phyloP scores from a whole-genome alignment of 2,888 invertebrate species.

The Drosophila ustulata region DNA sequence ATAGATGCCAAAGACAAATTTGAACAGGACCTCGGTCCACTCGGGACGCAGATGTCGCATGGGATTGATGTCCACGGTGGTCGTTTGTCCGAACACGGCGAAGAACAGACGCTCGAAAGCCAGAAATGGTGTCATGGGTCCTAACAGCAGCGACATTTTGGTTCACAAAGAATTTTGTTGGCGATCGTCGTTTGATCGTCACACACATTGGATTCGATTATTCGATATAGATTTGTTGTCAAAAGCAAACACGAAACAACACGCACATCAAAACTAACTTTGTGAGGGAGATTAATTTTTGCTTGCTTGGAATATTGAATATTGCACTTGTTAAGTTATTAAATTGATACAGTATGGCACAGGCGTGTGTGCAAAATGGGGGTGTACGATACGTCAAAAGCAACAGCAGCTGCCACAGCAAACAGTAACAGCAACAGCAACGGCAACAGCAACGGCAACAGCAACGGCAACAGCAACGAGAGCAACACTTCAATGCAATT shows the following conservation, averaged over 20 bases:
- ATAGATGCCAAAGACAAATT: slow-evolving; percentile 97
- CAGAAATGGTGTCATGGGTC: slow-evolving; percentile 92
- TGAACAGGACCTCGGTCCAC: slow-evolving; percentile 95
- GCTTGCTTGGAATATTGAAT: slow-evolving; percentile 27
- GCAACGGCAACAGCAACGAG: slow-evolving; percentile 54
- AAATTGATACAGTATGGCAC: slow-evolving; percentile 55
- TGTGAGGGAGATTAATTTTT: slow-evolving; percentile 36
- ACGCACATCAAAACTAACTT: slow-evolving; percentile 41
- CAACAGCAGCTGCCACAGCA: slow-evolving; percentile 52
- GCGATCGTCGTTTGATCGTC: background rate
- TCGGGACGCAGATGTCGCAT: slow-evolving; percentile 89
- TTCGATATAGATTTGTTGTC: slow-evolving; percentile 9
- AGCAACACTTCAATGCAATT: slow-evolving; percentile 61
- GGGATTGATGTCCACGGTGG: slow-evolving; percentile 93
- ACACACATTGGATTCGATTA: background rate
- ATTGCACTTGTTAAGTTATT: slow-evolving; percentile 19
- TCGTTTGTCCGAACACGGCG: slow-evolving; percentile 98
- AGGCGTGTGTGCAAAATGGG: slow-evolving; percentile 73
- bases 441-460: slow-evolving; percentile 45
- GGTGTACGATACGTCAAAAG: slow-evolving; percentile 53
- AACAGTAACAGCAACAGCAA: slow-evolving; percentile 69
- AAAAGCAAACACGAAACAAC: slow-evolving; percentile 12
- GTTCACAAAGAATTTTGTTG: slow-evolving; percentile 25
- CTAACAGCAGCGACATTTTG: slow-evolving; percentile 63
- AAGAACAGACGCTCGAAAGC: slow-evolving; percentile 99